A percentile compares a stretch with the other conserved stretches of the same genome.
Conservation (phyloP, 2,797 vertebrate genomes). For the Acipenser ruthenus region DNA sequence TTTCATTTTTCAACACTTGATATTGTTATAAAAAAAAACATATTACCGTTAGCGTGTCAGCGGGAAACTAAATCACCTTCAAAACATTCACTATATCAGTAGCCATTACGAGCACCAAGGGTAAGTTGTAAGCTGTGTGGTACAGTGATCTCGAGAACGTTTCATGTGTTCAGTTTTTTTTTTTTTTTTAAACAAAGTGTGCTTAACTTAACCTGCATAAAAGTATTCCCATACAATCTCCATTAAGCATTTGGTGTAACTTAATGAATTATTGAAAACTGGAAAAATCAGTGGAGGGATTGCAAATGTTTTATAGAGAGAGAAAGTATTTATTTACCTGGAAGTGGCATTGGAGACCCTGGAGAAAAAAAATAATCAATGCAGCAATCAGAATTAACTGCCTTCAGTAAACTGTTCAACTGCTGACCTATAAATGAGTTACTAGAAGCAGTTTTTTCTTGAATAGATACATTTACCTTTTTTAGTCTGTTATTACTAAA, state of each 20-base stretch:
- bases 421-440: background rate
- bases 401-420: slow-evolving; percentile 36
- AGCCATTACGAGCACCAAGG: no score
- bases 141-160: no score
- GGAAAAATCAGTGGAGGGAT: slow-evolving; percentile 36
- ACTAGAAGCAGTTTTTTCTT: background rate
- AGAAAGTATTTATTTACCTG: slow-evolving; percentile 49
- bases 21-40: no score
- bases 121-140: no score
- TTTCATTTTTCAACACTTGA: no score
- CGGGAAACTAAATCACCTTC: no score
- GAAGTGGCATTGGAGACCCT: slow-evolving; percentile 32
- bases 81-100: no score
- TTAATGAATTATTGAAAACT: slow-evolving; percentile 40
- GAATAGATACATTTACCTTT: background rate
- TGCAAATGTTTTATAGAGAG: slow-evolving; percentile 39
- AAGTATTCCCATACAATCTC: background rate
- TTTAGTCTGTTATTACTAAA: background rate
- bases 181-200: background rate
- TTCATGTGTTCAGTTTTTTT: no score
- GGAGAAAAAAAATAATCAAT: slow-evolving; percentile 41
- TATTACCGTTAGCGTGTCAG: no score
- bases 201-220: background rate
- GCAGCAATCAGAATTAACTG: slow-evolving; percentile 35
- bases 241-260: slow-evolving; percentile 24